Percentiles rank a stretch among this genome's conserved stretches.
phyloP scores from a whole-genome alignment of 2,113 vertebrate species.

The Chamaea fasciata region DNA sequence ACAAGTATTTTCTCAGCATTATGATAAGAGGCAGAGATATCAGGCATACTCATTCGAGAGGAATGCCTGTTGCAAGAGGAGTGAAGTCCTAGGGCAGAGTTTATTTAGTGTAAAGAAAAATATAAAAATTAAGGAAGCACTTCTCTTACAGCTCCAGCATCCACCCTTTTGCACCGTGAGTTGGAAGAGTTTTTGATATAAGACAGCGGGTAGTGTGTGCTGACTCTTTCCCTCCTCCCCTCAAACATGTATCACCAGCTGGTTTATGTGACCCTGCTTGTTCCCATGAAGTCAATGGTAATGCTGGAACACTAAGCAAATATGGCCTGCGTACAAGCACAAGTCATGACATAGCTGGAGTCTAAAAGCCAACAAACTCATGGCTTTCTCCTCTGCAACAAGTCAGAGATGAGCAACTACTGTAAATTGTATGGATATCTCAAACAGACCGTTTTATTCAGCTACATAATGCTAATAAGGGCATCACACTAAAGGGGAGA shows the following conservation, averaged over 20 bases:
- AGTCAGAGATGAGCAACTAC: not conserved
- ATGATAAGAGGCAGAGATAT: slow-evolving; percentile 9
- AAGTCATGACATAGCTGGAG: not conserved
- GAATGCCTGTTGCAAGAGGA: slow-evolving; percentile 27
- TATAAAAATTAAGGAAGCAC: not conserved
- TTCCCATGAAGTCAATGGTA: slow-evolving; percentile 27
- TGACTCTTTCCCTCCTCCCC: slow-evolving; percentile 25
- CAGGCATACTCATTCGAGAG: not conserved
- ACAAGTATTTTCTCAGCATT: not conserved
- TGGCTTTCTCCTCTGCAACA: not conserved
- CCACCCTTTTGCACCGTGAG: slow-evolving; percentile 24
- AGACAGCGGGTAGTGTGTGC: slow-evolving; percentile 45
- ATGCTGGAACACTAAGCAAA: slow-evolving; percentile 36
- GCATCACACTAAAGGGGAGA: not conserved
- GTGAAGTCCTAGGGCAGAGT: not conserved
- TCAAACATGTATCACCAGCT: slow-evolving; percentile 48
- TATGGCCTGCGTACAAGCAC: not conserved
- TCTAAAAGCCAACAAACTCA: not conserved
- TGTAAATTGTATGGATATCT: not conserved
- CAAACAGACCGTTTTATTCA: not conserved
- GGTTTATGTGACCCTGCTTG: slow-evolving; percentile 22
- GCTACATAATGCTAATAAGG: not conserved
- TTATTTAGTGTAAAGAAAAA: slow-evolving; percentile 41
- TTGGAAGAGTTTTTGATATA: slow-evolving; percentile 63
- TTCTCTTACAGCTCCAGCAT: slow-evolving; percentile 45